phyloP scores from a whole-genome alignment of 2,113 vertebrate species.

The Vulpes lagopus region DNA sequence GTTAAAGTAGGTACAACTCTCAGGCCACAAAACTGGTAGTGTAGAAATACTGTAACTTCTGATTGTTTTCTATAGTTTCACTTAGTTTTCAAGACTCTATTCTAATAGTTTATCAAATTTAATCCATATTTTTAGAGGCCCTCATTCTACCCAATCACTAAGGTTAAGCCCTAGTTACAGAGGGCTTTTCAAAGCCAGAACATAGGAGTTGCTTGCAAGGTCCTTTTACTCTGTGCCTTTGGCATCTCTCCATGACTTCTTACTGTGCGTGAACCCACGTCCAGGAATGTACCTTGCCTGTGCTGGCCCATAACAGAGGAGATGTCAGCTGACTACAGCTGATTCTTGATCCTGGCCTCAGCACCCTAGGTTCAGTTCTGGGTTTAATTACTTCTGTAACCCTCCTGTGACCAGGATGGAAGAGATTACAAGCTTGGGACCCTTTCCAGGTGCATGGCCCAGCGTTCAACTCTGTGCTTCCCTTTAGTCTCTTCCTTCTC shows the following conservation, averaged over 20 bases:
- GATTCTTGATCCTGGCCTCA: not conserved
- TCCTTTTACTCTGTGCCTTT: not conserved
- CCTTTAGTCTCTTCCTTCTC: not conserved
- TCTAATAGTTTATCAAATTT: not conserved
- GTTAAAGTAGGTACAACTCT: no score
- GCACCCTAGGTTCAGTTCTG: not conserved
- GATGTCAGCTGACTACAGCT: no score
- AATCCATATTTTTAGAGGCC: not conserved
- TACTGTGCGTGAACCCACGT: not conserved
- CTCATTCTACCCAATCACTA: fast-evolving
- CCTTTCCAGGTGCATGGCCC: not conserved
- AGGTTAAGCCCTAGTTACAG: not conserved
- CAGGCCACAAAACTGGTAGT: not conserved
- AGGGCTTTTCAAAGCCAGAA: not conserved
- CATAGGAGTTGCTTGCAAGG: not conserved
- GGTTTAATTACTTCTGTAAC: not conserved
- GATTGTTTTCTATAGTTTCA: not conserved
- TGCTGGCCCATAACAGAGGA: no score
- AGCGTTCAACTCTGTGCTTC: not conserved
- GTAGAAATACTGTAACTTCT: not conserved
- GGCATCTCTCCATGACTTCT: not conserved
- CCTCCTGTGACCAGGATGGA: not conserved
- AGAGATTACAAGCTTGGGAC: fast-evolving
- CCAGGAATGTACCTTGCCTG: not conserved
- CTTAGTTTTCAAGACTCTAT: not conserved